Percentiles rank a stretch among this genome's conserved stretches.
Evolutionary conservation across 2,888 invertebrate genomes (phyloP).

Genomic region (Seira ritae): DNA sequence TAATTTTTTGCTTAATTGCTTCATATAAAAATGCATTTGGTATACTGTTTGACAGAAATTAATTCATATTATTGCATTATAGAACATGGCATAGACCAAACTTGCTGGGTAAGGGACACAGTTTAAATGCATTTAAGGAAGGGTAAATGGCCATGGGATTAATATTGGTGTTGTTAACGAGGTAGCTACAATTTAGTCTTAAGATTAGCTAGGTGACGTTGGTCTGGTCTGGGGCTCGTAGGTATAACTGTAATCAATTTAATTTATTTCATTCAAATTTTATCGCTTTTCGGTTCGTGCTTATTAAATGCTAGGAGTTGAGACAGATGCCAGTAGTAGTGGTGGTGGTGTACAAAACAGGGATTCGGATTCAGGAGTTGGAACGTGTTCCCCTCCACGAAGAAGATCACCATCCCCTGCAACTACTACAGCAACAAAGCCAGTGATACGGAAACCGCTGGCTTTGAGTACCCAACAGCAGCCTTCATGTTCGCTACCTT

Average conservation of each 20-base stretch:
- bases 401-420: conserved; percentile 66
- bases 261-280: conserved; percentile 10
- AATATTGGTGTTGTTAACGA: too few relatives aligned
- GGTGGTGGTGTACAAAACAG: conserved; percentile 62
- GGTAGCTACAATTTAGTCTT: too few relatives aligned
- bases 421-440: conserved; percentile 28
- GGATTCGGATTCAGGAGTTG: conserved; percentile 72
- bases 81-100: too few relatives aligned
- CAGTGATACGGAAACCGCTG: conserved; percentile 17
- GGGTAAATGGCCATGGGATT: too few relatives aligned
- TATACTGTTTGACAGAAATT: too few relatives aligned
- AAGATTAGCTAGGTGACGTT: too few relatives aligned
- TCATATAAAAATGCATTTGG: too few relatives aligned
- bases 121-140: too few relatives aligned
- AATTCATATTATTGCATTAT: too few relatives aligned
- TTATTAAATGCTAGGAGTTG: conserved; percentile 62
- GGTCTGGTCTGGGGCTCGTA: conserved; percentile 27
- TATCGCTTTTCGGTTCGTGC: conserved; percentile 55
- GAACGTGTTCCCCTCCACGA: conserved; percentile 71
- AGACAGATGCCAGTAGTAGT: conserved; percentile 66
- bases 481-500: conserved; percentile 72
- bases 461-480: conserved; percentile 47
- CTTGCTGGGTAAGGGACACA: too few relatives aligned
- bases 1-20: too few relatives aligned
- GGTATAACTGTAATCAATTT: background rate